phyloP scores from a whole-genome alignment of 2,113 vertebrate species.

The Gila orcuttii region DNA sequence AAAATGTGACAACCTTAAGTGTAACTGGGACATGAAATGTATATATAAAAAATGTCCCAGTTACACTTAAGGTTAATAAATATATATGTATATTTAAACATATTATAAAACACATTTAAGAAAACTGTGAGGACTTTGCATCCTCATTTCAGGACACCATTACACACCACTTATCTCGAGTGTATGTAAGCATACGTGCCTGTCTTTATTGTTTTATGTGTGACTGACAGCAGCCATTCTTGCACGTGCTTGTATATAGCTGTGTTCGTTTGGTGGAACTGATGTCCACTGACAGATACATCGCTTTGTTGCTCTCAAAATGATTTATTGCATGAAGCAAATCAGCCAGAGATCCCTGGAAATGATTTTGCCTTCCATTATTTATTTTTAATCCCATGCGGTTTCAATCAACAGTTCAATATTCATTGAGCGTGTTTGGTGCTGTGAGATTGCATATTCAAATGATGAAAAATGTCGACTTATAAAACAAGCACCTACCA shows the following conservation, averaged over 20 bases:
- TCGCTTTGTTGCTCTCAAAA: constrained; percentile 31
- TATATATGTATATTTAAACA: too few relatives aligned
- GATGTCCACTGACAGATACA: constrained; percentile 45
- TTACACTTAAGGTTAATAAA: too few relatives aligned
- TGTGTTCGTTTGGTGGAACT: constrained; percentile 29
- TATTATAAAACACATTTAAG: too few relatives aligned
- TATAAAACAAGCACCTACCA: constrained; percentile 16
- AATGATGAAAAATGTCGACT: background rate
- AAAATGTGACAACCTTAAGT: too few relatives aligned
- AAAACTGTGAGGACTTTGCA: too few relatives aligned
- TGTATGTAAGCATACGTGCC: background rate
- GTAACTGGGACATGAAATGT: too few relatives aligned
- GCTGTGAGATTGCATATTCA: background rate
- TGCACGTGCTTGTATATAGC: background rate
- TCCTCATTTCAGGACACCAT: too few relatives aligned
- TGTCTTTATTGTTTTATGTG: constrained; percentile 18
- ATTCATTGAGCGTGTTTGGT: background rate
- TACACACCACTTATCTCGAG: background rate
- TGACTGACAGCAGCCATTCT: constrained; percentile 41
- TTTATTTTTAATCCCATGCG: constrained; percentile 1
- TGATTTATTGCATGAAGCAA: constrained; percentile 40
- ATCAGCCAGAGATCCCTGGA: constrained; percentile 31
- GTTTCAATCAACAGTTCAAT: constrained; percentile 3
- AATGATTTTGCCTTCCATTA: constrained; percentile 37
- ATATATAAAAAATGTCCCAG: too few relatives aligned